These are phyloP conservation scores for Lagenorhynchus albirostris DNA, from an alignment of 2,113 vertebrate species.

Conservation along the genomic window DNA sequence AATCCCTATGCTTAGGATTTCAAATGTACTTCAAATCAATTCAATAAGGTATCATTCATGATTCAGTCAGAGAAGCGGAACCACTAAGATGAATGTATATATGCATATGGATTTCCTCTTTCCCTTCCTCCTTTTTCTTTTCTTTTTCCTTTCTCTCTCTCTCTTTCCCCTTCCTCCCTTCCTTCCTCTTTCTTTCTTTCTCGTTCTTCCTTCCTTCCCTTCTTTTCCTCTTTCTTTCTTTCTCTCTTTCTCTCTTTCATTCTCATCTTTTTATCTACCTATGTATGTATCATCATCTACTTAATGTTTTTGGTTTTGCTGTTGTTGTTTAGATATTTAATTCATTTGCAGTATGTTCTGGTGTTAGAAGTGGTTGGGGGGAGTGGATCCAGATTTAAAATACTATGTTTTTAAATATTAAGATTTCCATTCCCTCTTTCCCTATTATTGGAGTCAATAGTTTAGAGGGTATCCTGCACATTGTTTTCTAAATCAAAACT, in stretches of 20 bases:
- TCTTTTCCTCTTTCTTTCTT: too few species aligned
- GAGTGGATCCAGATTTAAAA: background rate
- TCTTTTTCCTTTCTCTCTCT: background rate
- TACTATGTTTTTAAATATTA: background rate
- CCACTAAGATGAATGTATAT: background rate
- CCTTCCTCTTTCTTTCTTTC: background rate
- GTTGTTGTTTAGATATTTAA: constrained; percentile 5
- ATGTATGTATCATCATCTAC: background rate
- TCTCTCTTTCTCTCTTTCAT: too few species aligned
- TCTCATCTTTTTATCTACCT: background rate
- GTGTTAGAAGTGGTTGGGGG: background rate
- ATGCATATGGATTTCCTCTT: background rate
- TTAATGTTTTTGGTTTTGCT: background rate
- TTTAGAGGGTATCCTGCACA: background rate
- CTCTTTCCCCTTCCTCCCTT: too few species aligned
- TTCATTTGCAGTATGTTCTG: background rate
- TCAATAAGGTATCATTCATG: background rate
- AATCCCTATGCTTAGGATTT: background rate
- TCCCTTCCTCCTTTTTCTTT: too few species aligned
- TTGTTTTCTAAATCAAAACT: background rate
- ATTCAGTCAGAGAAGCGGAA: background rate
- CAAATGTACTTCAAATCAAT: background rate
- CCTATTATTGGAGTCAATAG: background rate
- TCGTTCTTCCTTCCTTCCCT: background rate
- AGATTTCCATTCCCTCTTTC: background rate